Conservation (phyloP, 2,113 vertebrate species). For the Sterrhoptilus dennistouni region DNA sequence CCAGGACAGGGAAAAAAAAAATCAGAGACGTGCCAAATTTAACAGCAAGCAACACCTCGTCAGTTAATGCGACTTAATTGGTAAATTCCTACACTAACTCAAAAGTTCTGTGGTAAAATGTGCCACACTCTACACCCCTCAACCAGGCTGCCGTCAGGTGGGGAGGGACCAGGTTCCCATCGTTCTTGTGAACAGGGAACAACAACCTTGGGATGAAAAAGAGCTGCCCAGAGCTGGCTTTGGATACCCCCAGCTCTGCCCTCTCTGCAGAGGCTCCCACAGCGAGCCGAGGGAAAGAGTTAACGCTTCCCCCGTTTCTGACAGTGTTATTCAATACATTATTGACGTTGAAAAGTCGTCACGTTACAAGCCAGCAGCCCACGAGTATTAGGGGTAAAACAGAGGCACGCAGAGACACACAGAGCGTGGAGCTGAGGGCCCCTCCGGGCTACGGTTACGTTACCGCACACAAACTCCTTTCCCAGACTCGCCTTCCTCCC, state of each 20-base stretch:
- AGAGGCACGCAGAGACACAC: constrained; percentile 44
- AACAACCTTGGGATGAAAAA: accelerated
- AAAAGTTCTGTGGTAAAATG: neutral
- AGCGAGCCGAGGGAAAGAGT: constrained; percentile 12
- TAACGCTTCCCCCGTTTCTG: neutral
- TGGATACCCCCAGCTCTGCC: neutral
- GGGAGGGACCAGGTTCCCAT: neutral
- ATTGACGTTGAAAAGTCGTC: constrained; percentile 63
- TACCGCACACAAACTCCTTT: constrained; percentile 38
- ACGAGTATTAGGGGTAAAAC: constrained; percentile 36
- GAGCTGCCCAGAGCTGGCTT: neutral
- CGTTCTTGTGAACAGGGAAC: accelerated
- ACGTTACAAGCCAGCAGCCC: constrained; percentile 50
- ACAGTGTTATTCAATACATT: constrained; percentile 59
- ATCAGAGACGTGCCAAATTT: neutral
- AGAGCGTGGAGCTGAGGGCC: neutral
- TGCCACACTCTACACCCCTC: neutral
- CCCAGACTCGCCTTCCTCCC: constrained; percentile 5
- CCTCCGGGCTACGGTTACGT: constrained; percentile 1
- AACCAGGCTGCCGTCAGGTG: neutral
- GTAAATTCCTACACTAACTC: neutral
- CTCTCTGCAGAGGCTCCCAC: neutral
- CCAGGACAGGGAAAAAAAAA: neutral
- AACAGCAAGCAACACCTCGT: neutral
- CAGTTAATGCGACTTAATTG: accelerated